phyloP scores from a whole-genome alignment of 1,140 invertebrate genomes.

The Sarcophaga bullata region DNA sequence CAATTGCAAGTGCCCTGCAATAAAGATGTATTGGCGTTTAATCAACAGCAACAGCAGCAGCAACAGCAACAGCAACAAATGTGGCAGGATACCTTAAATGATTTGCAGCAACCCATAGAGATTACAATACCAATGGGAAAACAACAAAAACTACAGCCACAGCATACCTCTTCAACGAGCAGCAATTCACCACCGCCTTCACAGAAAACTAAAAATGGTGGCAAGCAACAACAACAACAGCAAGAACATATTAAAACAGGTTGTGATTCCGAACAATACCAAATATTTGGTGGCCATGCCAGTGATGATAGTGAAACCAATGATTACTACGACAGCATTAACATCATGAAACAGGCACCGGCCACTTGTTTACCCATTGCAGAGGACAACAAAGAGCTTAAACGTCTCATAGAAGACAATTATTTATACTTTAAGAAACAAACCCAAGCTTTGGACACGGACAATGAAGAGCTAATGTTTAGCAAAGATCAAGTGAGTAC shows the following conservation, averaged over 20 bases:
- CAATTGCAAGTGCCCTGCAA: conserved; percentile 45
- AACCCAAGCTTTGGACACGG: conserved; percentile 1
- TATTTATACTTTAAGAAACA: conserved; percentile 64
- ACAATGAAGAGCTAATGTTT: neutral
- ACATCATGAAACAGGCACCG: conserved; percentile 44
- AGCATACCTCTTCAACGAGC: conserved; percentile 15
- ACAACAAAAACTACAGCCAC: conserved; percentile 18
- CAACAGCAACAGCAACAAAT: conserved; percentile 10
- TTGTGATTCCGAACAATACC: conserved; percentile 46
- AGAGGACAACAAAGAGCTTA: conserved; percentile 64
- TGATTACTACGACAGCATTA: conserved; percentile 54
- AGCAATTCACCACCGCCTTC: conserved; percentile 17
- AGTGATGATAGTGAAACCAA: conserved; percentile 62
- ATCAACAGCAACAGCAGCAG: neutral
- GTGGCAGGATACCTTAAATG: conserved; percentile 31
- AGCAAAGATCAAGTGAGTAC: neutral
- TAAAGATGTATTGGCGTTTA: conserved; percentile 14
- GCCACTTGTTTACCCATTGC: conserved; percentile 57
- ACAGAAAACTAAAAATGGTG: neutral
- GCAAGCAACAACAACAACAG: conserved; percentile 10
- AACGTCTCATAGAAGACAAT: conserved; percentile 64
- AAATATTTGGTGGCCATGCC: conserved; percentile 53
- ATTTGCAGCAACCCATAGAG: conserved; percentile 37
- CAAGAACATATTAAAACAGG: conserved; percentile 5
- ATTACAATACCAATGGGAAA: conserved; percentile 38